Base-by-base conservation (phyloP, 2,113 vertebrate species). In the Rhinopomastus cyanomelas region DNA sequence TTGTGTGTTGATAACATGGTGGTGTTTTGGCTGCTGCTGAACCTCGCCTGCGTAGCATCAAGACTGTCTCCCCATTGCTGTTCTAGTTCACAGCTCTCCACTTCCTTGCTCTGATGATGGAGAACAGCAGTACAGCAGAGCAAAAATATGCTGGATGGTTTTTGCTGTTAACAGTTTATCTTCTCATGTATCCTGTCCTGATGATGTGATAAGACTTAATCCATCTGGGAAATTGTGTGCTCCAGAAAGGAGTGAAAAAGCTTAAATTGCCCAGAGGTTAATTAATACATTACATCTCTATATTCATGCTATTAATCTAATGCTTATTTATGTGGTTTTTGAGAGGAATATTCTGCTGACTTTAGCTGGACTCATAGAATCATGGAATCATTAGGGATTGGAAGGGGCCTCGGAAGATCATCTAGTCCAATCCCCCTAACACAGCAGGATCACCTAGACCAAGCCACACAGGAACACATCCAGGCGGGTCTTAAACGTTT, bases 241-340 rank as follows among this genome's bases (percentile, higher is more conserved):
- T 85, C 11, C 61, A 21, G 73, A 65, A 76, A 39, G 51, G 20
- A 73, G 3, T 62, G 29, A 55, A 85, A 69, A 57, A 26, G 3
- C 64, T 61, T 89, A 69, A n/a, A 80, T 94, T 89, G 79, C 37
- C 42, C 22, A 66, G 27, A 85, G 81, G 88, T 88, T 88, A 90
- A 89, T 90, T 65, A 88, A 21, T 53, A 66, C 13, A 10, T 80
- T 76, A 36, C 1, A 0, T 82, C 76, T 67, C 21, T 66, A 25
- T 85, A 22, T 48, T 57, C 14, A 5, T 87, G 20, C 22, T 87
- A 76, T 67, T 85, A 27, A 25, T 72, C 11, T 46, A 10, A 73
- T 61, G 9, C 39, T 88, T 93, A 32, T 73, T 95, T 55, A 32
- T 69, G 5, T 73, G 34, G 8, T 76, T 87, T 65, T 62, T 30